A percentile compares a stretch with the other conserved stretches of the same genome.
phyloP scores from a whole-genome alignment of 2,797 vertebrate species.

The Phaenicophaeus curvirostris region DNA sequence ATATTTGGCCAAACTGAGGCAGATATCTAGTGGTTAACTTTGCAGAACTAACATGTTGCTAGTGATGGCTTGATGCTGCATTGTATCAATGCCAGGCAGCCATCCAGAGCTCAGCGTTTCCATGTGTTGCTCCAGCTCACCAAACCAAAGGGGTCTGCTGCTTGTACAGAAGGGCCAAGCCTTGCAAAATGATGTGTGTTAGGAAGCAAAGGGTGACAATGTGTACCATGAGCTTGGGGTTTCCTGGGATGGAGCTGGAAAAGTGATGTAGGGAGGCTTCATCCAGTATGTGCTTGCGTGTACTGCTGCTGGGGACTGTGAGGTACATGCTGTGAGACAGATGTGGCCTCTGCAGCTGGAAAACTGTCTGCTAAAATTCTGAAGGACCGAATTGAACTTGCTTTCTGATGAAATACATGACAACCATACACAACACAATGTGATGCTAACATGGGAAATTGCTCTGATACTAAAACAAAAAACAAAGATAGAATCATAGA shows the following conservation, averaged over 20 bases:
- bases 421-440: accelerated
- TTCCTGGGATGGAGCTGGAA: background rate
- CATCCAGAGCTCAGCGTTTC: accelerated
- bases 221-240: accelerated
- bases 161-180: background rate
- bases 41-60: background rate
- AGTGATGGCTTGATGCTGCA: background rate
- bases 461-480: background rate
- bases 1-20: background rate
- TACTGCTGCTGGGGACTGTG: background rate
- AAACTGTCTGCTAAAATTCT: background rate
- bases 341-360: background rate
- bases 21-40: background rate
- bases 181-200: background rate
- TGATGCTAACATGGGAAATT: background rate
- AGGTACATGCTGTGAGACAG: accelerated
- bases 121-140: accelerated
- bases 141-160: background rate
- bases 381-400: background rate
- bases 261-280: background rate
- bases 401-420: background rate
- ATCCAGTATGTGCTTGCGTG: accelerated
- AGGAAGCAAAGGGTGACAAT: background rate
- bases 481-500: too few relatives aligned
- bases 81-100: background rate